Conservation (phyloP, 2,113 vertebrate genomes). For the Salvator merianae region DNA sequence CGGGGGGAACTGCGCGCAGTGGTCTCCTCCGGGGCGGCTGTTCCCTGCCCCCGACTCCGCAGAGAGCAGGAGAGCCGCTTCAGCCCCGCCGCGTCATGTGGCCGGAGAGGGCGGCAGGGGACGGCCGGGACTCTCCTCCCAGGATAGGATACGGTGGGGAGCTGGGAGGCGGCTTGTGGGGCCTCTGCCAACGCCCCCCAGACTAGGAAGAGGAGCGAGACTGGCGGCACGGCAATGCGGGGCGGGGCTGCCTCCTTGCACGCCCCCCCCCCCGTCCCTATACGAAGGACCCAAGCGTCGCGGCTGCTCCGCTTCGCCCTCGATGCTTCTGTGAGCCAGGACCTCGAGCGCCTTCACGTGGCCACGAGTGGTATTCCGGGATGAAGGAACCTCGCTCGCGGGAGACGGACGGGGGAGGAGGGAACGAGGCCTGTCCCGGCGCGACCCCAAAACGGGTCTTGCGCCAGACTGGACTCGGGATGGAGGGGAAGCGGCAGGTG, state of each 20-base stretch:
- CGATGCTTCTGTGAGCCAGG: too few species aligned
- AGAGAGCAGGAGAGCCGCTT: too few species aligned
- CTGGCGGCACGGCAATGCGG: too few species aligned
- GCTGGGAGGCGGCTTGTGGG: too few species aligned
- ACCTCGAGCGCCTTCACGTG: background rate
- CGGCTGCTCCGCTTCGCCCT: conserved; percentile 40
- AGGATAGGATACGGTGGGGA: too few species aligned
- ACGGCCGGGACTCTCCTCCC: background rate
- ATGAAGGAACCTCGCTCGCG: background rate
- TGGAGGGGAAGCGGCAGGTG: background rate
- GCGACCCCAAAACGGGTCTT: conserved; percentile 54
- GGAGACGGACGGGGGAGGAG: too few species aligned
- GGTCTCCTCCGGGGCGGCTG: too few species aligned
- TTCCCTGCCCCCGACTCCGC: too few species aligned
- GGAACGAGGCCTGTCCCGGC: background rate
- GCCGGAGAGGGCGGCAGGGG: background rate
- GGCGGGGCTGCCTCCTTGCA: too few species aligned
- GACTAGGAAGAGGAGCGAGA: too few species aligned
- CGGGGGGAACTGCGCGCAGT: too few species aligned
- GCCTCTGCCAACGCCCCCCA: too few species aligned
- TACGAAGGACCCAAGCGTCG: background rate
- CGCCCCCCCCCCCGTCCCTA: background rate
- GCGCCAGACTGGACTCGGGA: background rate
- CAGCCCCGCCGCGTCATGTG: background rate
- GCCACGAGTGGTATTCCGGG: conserved; percentile 30